phyloP scores from a whole-genome alignment of 37 sponge, comb jelly and placozoan genomes.

The Halichondria panicea region DNA sequence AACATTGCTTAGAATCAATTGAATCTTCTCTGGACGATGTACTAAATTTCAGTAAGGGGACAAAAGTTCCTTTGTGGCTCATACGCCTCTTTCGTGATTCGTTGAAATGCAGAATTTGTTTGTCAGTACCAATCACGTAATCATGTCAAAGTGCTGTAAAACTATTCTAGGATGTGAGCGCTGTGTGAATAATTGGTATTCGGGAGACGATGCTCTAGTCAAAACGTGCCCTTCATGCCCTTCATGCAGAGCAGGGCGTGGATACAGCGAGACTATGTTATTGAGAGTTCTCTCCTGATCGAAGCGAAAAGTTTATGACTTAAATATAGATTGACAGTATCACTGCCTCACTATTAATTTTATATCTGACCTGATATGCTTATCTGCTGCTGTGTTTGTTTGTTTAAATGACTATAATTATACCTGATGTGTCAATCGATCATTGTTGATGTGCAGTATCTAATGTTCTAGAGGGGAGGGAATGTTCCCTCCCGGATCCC shows the following conservation, averaged over 20 bases:
- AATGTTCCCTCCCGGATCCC: too few species aligned
- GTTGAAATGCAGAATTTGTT: conserved; percentile 42
- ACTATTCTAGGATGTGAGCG: conserved; percentile 47
- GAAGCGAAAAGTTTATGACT: not conserved
- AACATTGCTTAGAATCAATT: not conserved
- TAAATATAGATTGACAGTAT: not conserved
- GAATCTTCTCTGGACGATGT: not conserved
- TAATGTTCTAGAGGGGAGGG: too few species aligned
- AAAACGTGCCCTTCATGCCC: conserved; percentile 53
- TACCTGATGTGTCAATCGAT: too few species aligned
- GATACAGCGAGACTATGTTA: conserved; percentile 31
- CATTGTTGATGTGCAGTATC: too few species aligned
- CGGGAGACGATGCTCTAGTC: conserved; percentile 34
- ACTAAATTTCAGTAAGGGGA: not conserved
- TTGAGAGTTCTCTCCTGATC: conserved; percentile 10
- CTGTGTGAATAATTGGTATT: conserved; percentile 51
- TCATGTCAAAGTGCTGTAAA: conserved; percentile 54
- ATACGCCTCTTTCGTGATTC: conserved; percentile 14
- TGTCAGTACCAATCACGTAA: conserved; percentile 10
- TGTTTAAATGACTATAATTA: too few species aligned
- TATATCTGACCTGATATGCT: too few species aligned
- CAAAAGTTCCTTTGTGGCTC: conserved; percentile 25
- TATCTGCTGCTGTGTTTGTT: too few species aligned
- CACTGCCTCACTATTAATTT: too few species aligned
- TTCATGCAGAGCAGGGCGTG: conserved; percentile 39